Evolutionary conservation across 2,888 invertebrate genomes (phyloP).

Genomic region (Odontomyia ornata): DNA sequence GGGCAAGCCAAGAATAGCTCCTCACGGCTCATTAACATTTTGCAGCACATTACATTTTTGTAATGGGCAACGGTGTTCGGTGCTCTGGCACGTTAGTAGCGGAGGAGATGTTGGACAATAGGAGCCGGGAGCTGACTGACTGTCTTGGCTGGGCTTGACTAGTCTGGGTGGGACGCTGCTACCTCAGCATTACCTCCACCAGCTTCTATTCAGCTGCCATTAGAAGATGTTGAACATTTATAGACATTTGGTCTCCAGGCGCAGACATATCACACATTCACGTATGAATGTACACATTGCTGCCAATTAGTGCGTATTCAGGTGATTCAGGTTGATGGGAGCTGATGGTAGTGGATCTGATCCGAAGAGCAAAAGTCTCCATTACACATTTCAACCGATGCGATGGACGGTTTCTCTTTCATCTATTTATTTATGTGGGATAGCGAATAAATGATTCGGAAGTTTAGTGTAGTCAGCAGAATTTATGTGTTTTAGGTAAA

Average conservation of each 20-base stretch:
- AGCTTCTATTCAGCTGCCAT: neutral
- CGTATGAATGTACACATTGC: neutral
- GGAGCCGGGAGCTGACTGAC: neutral
- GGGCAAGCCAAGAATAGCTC: slow-evolving; percentile 29
- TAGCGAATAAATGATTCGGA: neutral
- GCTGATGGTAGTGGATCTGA: neutral
- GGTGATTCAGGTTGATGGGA: slow-evolving; percentile 18
- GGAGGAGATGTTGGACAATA: neutral
- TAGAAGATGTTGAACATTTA: slow-evolving; percentile 23
- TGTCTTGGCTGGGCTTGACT: neutral
- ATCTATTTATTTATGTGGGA: neutral
- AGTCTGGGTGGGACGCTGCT: no score
- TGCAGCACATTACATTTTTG: slow-evolving; percentile 16
- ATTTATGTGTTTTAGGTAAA: neutral
- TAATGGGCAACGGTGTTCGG: neutral
- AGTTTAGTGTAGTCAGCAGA: neutral
- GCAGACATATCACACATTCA: slow-evolving; percentile 10
- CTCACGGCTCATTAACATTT: slow-evolving; percentile 30
- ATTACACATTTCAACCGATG: no score
- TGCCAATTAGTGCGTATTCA: slow-evolving; percentile 28
- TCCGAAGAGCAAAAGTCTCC: neutral
- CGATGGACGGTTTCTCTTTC: neutral
- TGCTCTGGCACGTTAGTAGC: neutral
- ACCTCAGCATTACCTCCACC: neutral
- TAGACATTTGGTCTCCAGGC: slow-evolving; percentile 24